Base-by-base conservation (phyloP, 2,113 vertebrate species). In the Naja naja region DNA sequence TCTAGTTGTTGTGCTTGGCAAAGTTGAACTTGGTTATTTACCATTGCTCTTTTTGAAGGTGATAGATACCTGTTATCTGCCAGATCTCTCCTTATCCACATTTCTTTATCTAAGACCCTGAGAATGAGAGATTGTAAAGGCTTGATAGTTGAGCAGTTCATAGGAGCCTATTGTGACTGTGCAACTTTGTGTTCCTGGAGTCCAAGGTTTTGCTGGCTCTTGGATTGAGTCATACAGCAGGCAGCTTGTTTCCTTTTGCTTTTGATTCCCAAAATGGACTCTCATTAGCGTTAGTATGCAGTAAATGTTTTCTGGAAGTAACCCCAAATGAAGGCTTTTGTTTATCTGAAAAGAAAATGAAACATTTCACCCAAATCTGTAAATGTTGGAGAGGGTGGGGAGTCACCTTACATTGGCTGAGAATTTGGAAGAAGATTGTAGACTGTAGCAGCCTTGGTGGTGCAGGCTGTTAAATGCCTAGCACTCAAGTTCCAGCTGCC, bases 1-100 rank as follows among this genome's bases (percentile, higher is more conserved):
- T 88, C 53, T 43, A 30, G 49, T 89, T 18, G 74, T 43, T 87
- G 39, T 87, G 25, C 23, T 34, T 93, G 43, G n/a, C n/a, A 12
- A 55, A 30, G 58, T 39, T 45, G 54, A 86, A 85, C 49, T 34
- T 39, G 30, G 43, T 30, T 60, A n/a, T 60, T 89, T 53, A 89
- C 43, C 69, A 16, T 86, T 25, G 54, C 14, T 58, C 4, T 91
- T 12, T 91, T 53, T 39, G 55, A 89, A 91, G 90, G 27, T 60
- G 47, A 86, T 86, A 60, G 55, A 89, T 93, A 91, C 69, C 43
- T 49, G 52, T 88, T 93, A 89, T 91, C 87, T 45, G 55, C 53
- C 54, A 89, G 23, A 89, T 91, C n/a, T 60, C 47, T 27, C 23
- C 22, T 14, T 30, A 49, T 87, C 27, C 27, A 23, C 30, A 4